Conservation (phyloP, 2,888 invertebrate species). For the Phania funesta region DNA sequence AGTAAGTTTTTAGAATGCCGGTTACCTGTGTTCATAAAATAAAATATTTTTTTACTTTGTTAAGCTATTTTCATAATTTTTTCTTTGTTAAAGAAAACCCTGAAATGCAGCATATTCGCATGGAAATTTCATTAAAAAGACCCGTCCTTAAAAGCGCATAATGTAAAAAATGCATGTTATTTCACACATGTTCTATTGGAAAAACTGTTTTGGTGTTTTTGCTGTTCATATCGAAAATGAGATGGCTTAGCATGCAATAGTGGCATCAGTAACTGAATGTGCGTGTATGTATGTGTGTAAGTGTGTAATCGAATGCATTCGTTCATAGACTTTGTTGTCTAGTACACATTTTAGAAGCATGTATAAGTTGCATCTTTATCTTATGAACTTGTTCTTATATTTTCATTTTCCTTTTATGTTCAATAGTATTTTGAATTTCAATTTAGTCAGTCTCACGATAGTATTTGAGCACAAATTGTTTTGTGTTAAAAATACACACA, state of each 20-base stretch:
- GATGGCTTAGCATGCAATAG: neutral
- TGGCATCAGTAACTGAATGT: neutral
- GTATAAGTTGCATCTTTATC: conserved; percentile 36
- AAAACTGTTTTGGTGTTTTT: neutral
- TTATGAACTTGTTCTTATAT: conserved; percentile 38
- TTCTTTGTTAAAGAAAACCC: too few relatives aligned
- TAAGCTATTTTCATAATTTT: too few relatives aligned
- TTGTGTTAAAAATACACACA: conserved; percentile 19
- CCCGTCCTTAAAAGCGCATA: neutral
- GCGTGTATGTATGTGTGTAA: neutral
- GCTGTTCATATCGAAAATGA: conserved; percentile 6
- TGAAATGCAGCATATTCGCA: too few relatives aligned
- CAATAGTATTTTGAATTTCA: conserved; percentile 61
- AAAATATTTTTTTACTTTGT: too few relatives aligned
- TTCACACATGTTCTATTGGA: neutral
- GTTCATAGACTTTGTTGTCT: too few relatives aligned
- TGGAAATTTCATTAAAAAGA: too few relatives aligned
- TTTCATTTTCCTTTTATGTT: conserved; percentile 15
- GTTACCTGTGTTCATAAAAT: too few relatives aligned
- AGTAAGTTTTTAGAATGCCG: too few relatives aligned
- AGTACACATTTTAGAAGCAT: neutral
- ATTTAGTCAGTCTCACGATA: conserved; percentile 63
- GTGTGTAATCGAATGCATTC: neutral
- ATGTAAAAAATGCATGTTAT: neutral
- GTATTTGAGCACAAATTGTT: conserved; percentile 61